Evolutionary conservation across 2,113 vertebrate species (phyloP).

Genomic region (Antidorcas marsupialis): DNA sequence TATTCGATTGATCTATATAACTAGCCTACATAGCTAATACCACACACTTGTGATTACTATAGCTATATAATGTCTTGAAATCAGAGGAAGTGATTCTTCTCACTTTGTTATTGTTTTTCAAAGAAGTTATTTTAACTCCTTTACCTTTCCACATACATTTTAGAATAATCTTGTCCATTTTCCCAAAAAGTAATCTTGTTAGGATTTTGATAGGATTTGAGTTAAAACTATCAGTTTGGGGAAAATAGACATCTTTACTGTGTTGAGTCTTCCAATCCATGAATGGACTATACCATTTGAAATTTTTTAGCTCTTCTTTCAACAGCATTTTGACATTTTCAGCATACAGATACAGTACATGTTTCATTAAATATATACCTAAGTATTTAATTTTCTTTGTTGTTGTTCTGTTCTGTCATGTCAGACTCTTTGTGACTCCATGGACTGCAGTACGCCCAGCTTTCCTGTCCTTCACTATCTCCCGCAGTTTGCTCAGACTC

Average conservation of each 20-base stretch:
- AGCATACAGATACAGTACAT: background rate
- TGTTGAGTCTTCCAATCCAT: background rate
- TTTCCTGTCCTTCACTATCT: background rate
- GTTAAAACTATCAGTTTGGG: background rate
- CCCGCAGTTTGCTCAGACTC: background rate
- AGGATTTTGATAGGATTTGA: background rate
- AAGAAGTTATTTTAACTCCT: background rate
- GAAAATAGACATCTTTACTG: background rate
- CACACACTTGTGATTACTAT: background rate
- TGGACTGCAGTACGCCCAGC: background rate
- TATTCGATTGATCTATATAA: background rate
- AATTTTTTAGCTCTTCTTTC: background rate
- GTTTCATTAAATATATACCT: background rate
- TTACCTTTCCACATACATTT: background rate
- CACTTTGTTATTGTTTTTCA: background rate
- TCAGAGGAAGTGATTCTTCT: background rate
- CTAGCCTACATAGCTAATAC: background rate
- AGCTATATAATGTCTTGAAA: background rate
- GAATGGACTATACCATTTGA: background rate
- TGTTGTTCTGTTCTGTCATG: background rate
- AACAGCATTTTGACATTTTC: background rate
- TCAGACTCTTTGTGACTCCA: background rate
- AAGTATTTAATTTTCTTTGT: background rate
- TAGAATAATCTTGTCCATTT: background rate
- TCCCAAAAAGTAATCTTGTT: background rate